phyloP scores from a whole-genome alignment of 2,797 vertebrate genomes.

The Manis pentadactyla region DNA sequence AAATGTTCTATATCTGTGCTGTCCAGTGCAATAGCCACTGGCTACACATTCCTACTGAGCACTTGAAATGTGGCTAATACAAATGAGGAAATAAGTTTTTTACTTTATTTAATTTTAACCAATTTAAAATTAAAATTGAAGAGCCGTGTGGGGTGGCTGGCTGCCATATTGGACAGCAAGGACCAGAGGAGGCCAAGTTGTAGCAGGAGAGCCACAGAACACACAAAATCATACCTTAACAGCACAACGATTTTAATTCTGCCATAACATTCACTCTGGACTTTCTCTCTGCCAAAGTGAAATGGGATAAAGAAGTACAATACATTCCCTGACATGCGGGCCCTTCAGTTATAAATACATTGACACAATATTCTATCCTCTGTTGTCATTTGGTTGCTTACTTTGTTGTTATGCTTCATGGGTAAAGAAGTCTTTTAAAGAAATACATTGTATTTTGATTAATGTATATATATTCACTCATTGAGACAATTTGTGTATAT shows the following conservation, averaged over 20 bases:
- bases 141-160: background rate
- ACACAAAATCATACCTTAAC: background rate
- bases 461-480: background rate
- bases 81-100: background rate
- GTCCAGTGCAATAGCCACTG: background rate
- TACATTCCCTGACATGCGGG: too few relatives aligned
- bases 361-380: background rate
- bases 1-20: background rate
- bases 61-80: background rate
- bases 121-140: slow-evolving; percentile 16
- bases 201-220: background rate
- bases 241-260: background rate
- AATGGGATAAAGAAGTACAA: background rate
- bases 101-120: background rate
- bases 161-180: background rate
- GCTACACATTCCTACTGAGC: background rate
- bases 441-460: background rate
- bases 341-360: background rate
- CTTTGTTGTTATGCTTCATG: slow-evolving; percentile 1
- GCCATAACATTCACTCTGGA: background rate
- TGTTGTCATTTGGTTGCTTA: background rate
- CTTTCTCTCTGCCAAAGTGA: background rate
- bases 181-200: background rate
- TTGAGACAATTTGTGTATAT: background rate
- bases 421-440: background rate